Evolutionary conservation across 2,797 vertebrate species (phyloP), one percentile per base, ranked within the genome.

Genomic region (Labroides dimidiatus): DNA sequence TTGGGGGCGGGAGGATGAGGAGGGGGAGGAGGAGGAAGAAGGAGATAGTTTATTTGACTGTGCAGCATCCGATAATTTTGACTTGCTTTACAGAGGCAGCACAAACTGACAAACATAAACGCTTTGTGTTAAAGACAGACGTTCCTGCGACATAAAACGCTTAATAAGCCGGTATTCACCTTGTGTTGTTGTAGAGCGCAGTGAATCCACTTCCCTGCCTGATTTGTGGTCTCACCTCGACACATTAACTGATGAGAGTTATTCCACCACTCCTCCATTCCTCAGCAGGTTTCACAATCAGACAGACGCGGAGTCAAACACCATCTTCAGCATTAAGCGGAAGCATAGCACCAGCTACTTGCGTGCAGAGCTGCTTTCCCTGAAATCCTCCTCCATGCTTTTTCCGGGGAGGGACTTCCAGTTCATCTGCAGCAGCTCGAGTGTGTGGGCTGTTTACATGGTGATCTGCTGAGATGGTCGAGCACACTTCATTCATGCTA

Each of bases 331-430:
- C 67, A 1, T 59, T 3, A 4, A 50, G 8, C 24, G 20, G 0
- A 48, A 1, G 13, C 5, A 30, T 1, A 30, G 10, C 58, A 36
- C 30, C 57, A 33, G 62, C 63, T 39, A 54, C 23, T 10, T 4
- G 41, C 68, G 30, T 43, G 52, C 44, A 17, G 33, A 30, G 17
- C 9, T 4, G 65, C 74, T 74, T 53, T 70, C 68, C 79, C 80
- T 20, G 43, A 80, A 45, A 56, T 45, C 67, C 67, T 58, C 13
- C 72, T 68, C 73, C 87, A 78, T 77, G 78, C 85, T 88, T 84
- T 84, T 92, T 92, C 91, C 91, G 92, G 92, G 92, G 92, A 84
- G 92, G 92, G 90, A 91, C 92, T 89, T 89, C 72, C 80, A 81
- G 72, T 60, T 75, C 52, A 68, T 37, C 6, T 2, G n/a, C 51